Evolutionary conservation across 2,888 invertebrate genomes (phyloP), one percentile per base, ranked within the genome.

Genomic region (Pyrocoelia pectoralis): DNA sequence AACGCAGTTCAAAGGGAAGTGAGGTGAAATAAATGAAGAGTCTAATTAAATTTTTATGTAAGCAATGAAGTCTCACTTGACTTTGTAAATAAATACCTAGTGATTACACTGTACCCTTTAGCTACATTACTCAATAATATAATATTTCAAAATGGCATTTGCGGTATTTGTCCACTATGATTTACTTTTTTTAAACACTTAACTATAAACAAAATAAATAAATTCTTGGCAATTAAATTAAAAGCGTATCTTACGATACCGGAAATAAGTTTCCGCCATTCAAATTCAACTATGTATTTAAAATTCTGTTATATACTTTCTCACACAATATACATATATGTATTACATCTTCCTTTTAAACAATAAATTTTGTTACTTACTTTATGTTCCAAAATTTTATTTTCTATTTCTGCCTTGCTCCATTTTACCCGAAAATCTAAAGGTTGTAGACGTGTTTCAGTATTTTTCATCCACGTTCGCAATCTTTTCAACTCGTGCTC

Each of bases 391-490:
- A 87, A 86, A 70, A 92, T 88, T 79, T 91, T 91, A 71, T 89
- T 86, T 79, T 92, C 87, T 72, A 95, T 84, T 76, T 94, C 92
- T 78, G 84, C 85, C 81, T 88, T 86, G 61, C 88, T 87, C 83
- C 90, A 91, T 76, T 86, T 87, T 65, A 86, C 84, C 41, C 89
- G 87, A 62, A 92, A 88, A 67, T 89, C 86, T 71, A 94, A 84
- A 51, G 93, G 90, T 68, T 88, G 89, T 68, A 96, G 83, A 51
- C 90, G 87, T 6, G 87, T 86, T 81, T 95, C 95, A 88, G 95
- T 93, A 73, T 91, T 90, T 74, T 92, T 90, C 71, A 96, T 84
- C 95, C 95, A 96, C 74, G 90, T 90, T 33, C 92, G 87, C 64
- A 96, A 83, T 76, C 91, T 89, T 62, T 88, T 88, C 51, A 93